Percentiles rank a stretch among this genome's conserved stretches.
Conservation (phyloP, 2,797 vertebrate species). For the Garrulus glandarius region DNA sequence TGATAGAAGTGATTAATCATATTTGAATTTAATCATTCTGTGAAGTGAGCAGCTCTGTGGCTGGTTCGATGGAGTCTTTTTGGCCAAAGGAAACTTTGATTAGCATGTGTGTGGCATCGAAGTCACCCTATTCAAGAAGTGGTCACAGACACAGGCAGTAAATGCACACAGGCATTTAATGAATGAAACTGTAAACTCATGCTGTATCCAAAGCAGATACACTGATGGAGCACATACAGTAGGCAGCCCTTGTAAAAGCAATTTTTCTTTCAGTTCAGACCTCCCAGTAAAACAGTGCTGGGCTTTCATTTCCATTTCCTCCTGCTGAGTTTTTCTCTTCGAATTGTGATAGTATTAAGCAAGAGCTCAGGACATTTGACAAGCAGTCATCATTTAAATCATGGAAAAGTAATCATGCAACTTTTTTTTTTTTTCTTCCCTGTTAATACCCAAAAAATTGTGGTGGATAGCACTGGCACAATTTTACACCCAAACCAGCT, state of each 20-base stretch:
- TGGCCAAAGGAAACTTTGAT: not conserved
- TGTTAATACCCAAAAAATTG: not conserved
- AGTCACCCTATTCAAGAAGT: not conserved
- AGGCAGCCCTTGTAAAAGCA: not conserved
- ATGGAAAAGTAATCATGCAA: not conserved
- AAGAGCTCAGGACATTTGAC: not conserved
- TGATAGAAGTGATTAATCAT: not conserved
- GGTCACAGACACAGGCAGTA: not conserved
- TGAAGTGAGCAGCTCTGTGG: not conserved
- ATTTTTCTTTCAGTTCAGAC: not conserved
- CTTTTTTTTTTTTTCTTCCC: not conserved
- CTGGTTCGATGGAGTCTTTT: not conserved
- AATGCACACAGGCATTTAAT: not conserved
- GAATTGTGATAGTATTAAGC: not conserved
- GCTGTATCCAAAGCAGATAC: not conserved
- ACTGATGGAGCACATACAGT: not conserved
- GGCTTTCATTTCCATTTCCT: not conserved
- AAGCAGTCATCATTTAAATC: not conserved
- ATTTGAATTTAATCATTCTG: not conserved
- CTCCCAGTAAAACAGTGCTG: not conserved
- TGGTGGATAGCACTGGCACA: not conserved
- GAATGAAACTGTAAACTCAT: not conserved
- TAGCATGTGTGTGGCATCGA: not conserved
- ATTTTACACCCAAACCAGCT: not conserved
- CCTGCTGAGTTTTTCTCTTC: conserved; percentile 7